A percentile compares a stretch with the other conserved stretches of the same genome.
Evolutionary conservation across 2,797 vertebrate genomes (phyloP).

Genomic region (Ammospiza maritima): DNA sequence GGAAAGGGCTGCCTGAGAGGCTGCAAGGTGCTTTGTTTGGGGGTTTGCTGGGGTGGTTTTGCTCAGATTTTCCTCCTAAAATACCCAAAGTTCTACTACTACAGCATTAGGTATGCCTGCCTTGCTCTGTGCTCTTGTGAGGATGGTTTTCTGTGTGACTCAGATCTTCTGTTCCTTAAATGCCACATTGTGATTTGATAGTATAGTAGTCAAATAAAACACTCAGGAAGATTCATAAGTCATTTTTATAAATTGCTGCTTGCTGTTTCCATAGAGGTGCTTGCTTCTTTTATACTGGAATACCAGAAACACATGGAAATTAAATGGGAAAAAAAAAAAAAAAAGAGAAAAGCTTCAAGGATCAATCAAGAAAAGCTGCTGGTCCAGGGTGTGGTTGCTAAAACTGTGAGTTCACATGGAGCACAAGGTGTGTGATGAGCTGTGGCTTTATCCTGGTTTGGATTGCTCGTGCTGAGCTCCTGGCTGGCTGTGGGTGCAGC

Average conservation of each 20-base stretch:
- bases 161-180: not conserved
- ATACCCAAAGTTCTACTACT: not conserved
- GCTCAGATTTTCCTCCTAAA: not conserved
- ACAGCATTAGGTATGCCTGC: not conserved
- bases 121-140: not conserved
- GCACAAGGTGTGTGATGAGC: not conserved
- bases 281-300: not conserved
- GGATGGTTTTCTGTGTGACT: not conserved
- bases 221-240: not conserved
- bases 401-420: accelerated
- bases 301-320: not conserved
- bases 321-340: not conserved
- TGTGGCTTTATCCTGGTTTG: not conserved
- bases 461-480: not conserved
- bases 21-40: not conserved
- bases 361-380: not conserved
- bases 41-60: not conserved
- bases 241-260: not conserved
- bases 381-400: not conserved
- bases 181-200: not conserved
- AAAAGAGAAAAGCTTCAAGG: not conserved
- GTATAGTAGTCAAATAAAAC: not conserved
- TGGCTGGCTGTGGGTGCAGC: accelerated
- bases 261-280: not conserved
- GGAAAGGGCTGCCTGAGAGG: not conserved